phyloP scores from a whole-genome alignment of 2,797 vertebrate species.

The Ambastaia sidthimunki region DNA sequence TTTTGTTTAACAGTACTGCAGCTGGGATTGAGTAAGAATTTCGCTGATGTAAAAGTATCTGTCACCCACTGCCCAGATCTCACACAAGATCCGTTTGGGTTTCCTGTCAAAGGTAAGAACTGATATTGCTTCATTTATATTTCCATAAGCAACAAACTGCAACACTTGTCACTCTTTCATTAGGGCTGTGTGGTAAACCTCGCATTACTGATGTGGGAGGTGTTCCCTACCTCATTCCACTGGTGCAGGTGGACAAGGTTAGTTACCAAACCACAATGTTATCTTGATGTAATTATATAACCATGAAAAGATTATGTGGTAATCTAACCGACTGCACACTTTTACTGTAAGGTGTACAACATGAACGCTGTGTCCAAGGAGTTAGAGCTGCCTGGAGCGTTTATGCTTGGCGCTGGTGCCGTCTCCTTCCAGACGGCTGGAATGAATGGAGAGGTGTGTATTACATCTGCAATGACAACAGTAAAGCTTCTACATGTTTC shows the following conservation, averaged over 20 bases:
- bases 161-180: neutral
- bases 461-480: neutral
- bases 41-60: slow-evolving; percentile 87
- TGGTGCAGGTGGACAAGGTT: slow-evolving; percentile 85
- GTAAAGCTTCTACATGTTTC: neutral
- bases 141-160: neutral
- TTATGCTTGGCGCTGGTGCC: slow-evolving; percentile 92
- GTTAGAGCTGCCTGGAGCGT: slow-evolving; percentile 91
- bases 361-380: slow-evolving; percentile 89
- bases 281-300: neutral
- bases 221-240: slow-evolving; percentile 89
- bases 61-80: slow-evolving; percentile 94
- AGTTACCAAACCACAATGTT: slow-evolving; percentile 50
- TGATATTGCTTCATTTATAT: neutral
- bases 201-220: slow-evolving; percentile 96
- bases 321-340: neutral
- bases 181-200: slow-evolving; percentile 92
- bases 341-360: slow-evolving; percentile 86
- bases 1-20: slow-evolving; percentile 82
- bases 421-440: slow-evolving; percentile 82
- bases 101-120: slow-evolving; percentile 88
- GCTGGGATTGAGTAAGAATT: slow-evolving; percentile 85
- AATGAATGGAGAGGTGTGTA: slow-evolving; percentile 88
- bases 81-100: slow-evolving; percentile 87
- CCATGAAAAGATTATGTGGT: slow-evolving; percentile 6